phyloP scores from a whole-genome alignment of 2,888 invertebrate genomes.

The Priocnemis perturbator region DNA sequence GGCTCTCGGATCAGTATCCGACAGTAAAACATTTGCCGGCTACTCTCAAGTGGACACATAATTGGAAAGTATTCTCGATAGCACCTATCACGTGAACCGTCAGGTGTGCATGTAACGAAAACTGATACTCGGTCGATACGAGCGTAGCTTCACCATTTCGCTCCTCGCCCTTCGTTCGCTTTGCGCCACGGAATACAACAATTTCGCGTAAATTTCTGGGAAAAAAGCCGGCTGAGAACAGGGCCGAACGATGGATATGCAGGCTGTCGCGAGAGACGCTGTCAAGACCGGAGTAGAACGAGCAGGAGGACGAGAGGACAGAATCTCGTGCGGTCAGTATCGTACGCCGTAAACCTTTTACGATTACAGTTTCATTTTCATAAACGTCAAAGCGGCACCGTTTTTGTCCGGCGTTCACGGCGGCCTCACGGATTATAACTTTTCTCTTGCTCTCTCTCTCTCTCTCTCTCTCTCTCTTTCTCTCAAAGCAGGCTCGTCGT shows the following conservation, averaged over 20 bases:
- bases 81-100: too few species aligned
- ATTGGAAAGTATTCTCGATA: too few species aligned
- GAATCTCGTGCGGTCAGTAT: conserved; percentile 32
- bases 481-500: conserved; percentile 7
- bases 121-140: too few species aligned
- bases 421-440: conserved; percentile 32
- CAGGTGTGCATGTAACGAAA: too few species aligned
- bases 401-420: conserved; percentile 58
- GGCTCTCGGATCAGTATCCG: too few species aligned
- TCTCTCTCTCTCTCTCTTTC: conserved; percentile 5
- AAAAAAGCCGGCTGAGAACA: not conserved
- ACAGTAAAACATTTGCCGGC: too few species aligned
- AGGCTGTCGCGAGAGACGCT: conserved; percentile 20
- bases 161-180: not conserved
- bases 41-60: too few species aligned
- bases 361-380: conserved; percentile 75
- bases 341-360: conserved; percentile 70
- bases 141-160: too few species aligned
- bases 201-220: conserved; percentile 19
- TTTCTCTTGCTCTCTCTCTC: conserved; percentile 6
- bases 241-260: conserved; percentile 13
- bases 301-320: conserved; percentile 30
- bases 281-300: conserved; percentile 13
- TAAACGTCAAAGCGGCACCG: conserved; percentile 69
- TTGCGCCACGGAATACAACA: conserved; percentile 9